Percentiles rank a stretch among this genome's conserved stretches.
These are phyloP conservation scores for Hiodon alosoides DNA, from an alignment of 2,113 vertebrate genomes.

Conservation along the genomic window DNA sequence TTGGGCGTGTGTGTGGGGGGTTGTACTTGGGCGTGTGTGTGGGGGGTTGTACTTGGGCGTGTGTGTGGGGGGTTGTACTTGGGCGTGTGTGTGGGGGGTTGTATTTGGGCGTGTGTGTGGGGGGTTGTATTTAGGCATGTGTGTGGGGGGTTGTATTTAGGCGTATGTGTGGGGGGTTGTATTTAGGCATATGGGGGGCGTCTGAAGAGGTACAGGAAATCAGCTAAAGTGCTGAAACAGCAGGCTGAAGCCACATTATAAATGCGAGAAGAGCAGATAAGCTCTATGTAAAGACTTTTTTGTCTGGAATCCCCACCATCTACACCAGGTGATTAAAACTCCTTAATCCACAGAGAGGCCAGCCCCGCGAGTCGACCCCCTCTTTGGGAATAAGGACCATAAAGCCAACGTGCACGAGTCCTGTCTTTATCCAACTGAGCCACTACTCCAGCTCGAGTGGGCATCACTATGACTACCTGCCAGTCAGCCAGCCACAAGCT, in stretches of 20 bases:
- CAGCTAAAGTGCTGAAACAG: conserved; percentile 28
- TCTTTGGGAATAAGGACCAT: no score
- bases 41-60: no score
- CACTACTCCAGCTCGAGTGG: no score
- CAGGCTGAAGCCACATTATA: conserved; percentile 27
- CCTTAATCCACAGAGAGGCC: not conserved
- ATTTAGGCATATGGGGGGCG: not conserved
- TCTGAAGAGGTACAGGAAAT: conserved; percentile 13
- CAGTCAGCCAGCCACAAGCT: no score
- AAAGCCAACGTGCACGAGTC: no score
- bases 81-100: conserved; percentile 9
- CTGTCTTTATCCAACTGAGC: no score
- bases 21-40: no score
- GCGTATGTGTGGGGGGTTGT: not conserved
- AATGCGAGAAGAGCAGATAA: conserved; percentile 30
- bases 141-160: not conserved
- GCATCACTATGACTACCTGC: no score
- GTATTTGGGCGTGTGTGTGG: not conserved
- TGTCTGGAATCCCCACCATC: not conserved
- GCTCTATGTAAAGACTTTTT: conserved; percentile 28
- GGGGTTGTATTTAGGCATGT: not conserved
- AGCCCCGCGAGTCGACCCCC: not conserved
- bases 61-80: no score
- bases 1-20: no score
- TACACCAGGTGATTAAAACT: conserved; percentile 18